A percentile compares a stretch with the other conserved stretches of the same genome.
phyloP scores from a whole-genome alignment of 2,113 vertebrate genomes.

The Oenanthe oenanthe region DNA sequence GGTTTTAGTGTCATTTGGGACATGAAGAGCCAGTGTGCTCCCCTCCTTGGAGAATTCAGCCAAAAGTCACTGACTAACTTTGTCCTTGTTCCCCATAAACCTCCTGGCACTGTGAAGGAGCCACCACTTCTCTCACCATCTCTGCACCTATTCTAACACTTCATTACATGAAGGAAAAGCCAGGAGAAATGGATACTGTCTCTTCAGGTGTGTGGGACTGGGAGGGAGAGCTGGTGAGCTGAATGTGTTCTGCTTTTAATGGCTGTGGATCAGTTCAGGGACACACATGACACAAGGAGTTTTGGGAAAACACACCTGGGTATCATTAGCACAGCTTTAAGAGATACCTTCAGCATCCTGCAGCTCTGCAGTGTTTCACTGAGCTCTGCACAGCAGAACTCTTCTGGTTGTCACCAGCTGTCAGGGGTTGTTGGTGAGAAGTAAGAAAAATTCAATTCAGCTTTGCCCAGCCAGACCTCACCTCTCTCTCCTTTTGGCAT shows the following conservation, averaged over 20 bases:
- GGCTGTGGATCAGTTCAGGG: background rate
- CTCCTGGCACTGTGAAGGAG: background rate
- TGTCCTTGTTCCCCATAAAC: background rate
- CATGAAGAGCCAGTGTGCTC: background rate
- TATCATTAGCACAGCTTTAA: background rate
- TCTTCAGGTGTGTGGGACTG: background rate
- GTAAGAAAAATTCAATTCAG: background rate
- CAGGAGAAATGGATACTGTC: background rate
- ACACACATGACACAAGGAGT: background rate
- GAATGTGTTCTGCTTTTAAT: background rate
- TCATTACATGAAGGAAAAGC: accelerated
- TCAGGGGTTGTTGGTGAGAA: background rate
- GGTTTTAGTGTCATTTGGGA: background rate
- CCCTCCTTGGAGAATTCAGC: background rate
- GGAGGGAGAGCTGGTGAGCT: background rate
- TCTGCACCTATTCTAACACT: background rate
- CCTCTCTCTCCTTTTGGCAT: background rate
- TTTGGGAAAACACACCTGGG: accelerated
- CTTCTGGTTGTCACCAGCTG: background rate
- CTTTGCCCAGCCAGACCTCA: background rate
- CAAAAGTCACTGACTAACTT: background rate
- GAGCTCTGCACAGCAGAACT: background rate
- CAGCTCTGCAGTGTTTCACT: background rate
- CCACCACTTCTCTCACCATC: background rate
- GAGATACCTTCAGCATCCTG: background rate